These are phyloP conservation scores for Catonia carolina DNA, from an alignment of 2,888 invertebrate genomes.

Conservation along the genomic window DNA sequence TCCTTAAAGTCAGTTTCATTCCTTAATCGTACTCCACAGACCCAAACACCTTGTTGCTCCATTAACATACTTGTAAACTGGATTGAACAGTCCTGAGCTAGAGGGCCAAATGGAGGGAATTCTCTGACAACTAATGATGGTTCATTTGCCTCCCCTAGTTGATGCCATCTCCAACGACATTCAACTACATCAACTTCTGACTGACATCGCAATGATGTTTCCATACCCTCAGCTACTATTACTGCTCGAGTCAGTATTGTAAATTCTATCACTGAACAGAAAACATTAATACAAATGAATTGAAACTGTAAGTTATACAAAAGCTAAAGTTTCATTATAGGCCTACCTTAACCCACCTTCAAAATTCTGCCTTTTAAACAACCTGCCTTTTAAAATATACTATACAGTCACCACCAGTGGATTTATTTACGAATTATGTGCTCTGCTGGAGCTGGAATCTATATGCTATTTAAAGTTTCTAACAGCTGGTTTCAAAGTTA, in stretches of 20 bases:
- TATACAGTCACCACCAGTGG: too few relatives aligned
- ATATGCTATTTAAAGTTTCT: too few relatives aligned
- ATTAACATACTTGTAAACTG: background rate
- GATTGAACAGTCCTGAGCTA: background rate
- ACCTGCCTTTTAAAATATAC: too few relatives aligned
- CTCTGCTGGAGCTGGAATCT: too few relatives aligned
- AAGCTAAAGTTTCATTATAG: too few relatives aligned
- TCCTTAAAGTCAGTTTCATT: background rate
- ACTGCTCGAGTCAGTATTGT: background rate
- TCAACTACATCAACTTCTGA: background rate
- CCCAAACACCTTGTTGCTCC: constrained; percentile 7
- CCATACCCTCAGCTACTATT: constrained; percentile 1
- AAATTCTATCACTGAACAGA: background rate
- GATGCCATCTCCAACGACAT: constrained; percentile 7
- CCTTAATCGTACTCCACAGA: background rate
- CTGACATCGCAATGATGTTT: background rate
- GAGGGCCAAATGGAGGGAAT: background rate
- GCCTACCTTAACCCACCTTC: too few relatives aligned
- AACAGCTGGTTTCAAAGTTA: too few relatives aligned
- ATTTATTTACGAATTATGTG: too few relatives aligned
- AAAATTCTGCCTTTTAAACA: too few relatives aligned
- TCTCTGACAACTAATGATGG: constrained; percentile 8
- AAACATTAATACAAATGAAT: background rate
- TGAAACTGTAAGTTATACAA: too few relatives aligned
- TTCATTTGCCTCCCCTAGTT: background rate